Evolutionary conservation across 1,140 invertebrate species (phyloP), one percentile per base, ranked within the genome.

Genomic region (Arctopsyche grandis): DNA sequence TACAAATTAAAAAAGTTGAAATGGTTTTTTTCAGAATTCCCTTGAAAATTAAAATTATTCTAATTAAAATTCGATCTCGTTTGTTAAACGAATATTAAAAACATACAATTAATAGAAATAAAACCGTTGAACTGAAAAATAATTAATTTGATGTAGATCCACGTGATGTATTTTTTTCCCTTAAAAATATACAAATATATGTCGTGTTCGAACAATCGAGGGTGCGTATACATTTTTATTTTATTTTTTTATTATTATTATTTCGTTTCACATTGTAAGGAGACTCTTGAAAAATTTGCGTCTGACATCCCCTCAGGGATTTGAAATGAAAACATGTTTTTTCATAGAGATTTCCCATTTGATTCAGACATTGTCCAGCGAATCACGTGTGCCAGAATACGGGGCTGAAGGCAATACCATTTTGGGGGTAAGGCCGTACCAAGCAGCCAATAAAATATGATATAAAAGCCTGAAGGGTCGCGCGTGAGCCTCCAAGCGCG

Each of bases 301-400:
- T 76, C 52, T 10, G 0, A 24, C 24, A 21, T 60, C 14, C 60
- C 38, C 63, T 10, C 22, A 26, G 58, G 43, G 43, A 74, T 52
- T 48, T 48, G 75, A 60, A 48, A 77, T 69, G 46, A 77, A 77
- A 77, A 77, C 75, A 77, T 56, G 66, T 71, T 78, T 78, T 70
- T 71, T 78, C 69, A 78, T 71, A 78, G 77, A 78, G 77, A 78
- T 78, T 78, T 78, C 66, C 77, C 69, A 78, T 78, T 78, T 43
- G 77, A 78, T 78, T 78, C 69, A 78, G 77, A 78, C 69, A 78
- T 78, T 78, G 77, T 78, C 77, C 77, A 38, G 77, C 77, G 69
- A 38, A 70, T 78, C 77, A 78, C 77, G 77, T 60, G 77, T 63
- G 22, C 48, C 74, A 14, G 56, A 76, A 60, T 43, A 63, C 52